These are phyloP conservation scores for Antigone vipio DNA, from an alignment of 2,113 vertebrate genomes.

Conservation along the genomic window DNA sequence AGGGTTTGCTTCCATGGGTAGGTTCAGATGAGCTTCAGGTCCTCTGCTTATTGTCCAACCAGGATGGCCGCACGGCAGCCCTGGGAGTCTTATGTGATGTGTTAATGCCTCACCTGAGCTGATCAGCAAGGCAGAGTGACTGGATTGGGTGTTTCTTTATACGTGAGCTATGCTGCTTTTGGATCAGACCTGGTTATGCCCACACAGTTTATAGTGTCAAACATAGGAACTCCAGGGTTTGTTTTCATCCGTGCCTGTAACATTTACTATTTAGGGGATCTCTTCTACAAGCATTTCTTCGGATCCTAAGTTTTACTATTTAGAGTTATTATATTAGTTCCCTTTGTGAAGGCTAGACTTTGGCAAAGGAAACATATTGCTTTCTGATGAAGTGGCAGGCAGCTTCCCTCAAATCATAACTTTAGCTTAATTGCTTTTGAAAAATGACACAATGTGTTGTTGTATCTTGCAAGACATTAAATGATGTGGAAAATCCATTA, in stretches of 20 bases:
- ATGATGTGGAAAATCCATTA: conserved; percentile 63
- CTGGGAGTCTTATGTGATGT: not conserved
- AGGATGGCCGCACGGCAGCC: not conserved
- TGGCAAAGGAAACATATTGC: not conserved
- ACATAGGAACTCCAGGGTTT: not conserved
- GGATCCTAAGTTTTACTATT: not conserved
- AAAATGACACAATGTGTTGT: not conserved
- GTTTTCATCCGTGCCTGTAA: not conserved
- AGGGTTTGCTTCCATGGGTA: not conserved
- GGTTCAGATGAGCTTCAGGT: not conserved
- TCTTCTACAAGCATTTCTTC: not conserved
- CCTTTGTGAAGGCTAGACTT: not conserved
- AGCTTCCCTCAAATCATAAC: not conserved
- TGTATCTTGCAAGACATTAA: not conserved
- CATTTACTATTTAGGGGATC: not conserved
- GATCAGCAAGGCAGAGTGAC: not conserved
- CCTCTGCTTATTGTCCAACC: not conserved
- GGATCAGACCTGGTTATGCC: not conserved
- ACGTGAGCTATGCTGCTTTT: not conserved
- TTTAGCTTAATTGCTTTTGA: conserved; percentile 42
- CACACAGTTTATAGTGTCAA: not conserved
- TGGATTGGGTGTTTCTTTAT: not conserved
- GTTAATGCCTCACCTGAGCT: not conserved
- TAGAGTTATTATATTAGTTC: accelerated
- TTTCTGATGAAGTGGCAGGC: not conserved